Conservation (phyloP, 1,140 invertebrate species). For the Drosophila azteca region DNA sequence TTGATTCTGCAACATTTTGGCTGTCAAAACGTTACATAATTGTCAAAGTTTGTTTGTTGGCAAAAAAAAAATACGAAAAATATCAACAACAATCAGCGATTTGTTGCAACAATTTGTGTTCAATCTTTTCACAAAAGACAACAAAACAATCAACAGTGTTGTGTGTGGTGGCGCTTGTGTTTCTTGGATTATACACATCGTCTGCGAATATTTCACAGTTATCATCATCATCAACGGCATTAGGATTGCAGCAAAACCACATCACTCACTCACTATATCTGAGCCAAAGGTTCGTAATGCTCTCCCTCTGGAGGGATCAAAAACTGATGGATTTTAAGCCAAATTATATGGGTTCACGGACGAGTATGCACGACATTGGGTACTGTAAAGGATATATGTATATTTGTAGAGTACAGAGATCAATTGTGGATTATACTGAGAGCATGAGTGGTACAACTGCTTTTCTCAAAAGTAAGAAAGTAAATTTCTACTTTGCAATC, state of each 20-base stretch:
- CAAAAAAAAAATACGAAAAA: slow-evolving; percentile 31
- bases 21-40: slow-evolving; percentile 74
- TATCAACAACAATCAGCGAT: slow-evolving; percentile 68
- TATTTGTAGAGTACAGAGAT: too few relatives aligned
- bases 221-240: slow-evolving; percentile 22
- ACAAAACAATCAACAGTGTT: slow-evolving; percentile 26
- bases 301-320: background rate
- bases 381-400: too few relatives aligned
- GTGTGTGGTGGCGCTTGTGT: slow-evolving; percentile 39
- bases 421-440: too few relatives aligned
- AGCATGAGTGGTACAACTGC: too few relatives aligned
- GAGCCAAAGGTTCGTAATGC: slow-evolving; percentile 61
- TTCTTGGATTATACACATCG: slow-evolving; percentile 70
- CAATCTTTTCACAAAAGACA: slow-evolving; percentile 67
- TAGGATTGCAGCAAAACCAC: slow-evolving; percentile 34
- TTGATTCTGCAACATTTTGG: slow-evolving; percentile 74
- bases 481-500: too few relatives aligned
- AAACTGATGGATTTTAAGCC: too few relatives aligned
- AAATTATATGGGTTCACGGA: too few relatives aligned
- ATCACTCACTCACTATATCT: slow-evolving; percentile 9
- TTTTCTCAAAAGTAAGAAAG: too few relatives aligned
- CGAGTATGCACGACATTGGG: too few relatives aligned
- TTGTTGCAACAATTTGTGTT: slow-evolving; percentile 79
- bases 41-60: slow-evolving; percentile 64
- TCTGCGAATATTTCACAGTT: slow-evolving; percentile 44